Evolutionary conservation across 53 echinoderm and acorn worm species (phyloP), one percentile per base, ranked within the genome.

Genomic region (Astropecten irregularis): DNA sequence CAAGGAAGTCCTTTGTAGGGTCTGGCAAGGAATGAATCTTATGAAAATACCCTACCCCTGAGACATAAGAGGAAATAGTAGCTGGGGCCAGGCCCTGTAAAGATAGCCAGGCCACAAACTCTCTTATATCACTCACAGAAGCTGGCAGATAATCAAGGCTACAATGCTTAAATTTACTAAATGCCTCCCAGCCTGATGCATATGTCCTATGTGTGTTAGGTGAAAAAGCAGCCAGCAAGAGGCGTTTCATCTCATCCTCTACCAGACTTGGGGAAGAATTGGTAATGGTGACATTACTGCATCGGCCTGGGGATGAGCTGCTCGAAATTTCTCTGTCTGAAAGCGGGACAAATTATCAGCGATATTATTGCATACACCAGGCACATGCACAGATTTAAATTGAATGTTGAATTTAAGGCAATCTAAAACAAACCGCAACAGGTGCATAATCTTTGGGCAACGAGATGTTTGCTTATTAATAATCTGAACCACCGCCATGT

Each of bases 391-490:
- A 7, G 73, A 29, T 8, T 51, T 50, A 72, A 72, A 72, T 3
- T 46, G 37, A 21, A 85, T 73, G 37, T 85, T 86, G 33, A 35
- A 39, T 3, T 18, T 23, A 15, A 86, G 35, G 28, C 86, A 74
- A 1, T 44, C 26, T 15, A 86, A 4, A 7, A 86, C 86, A 25
- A 86, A 47, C 10, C 86, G 74, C 49, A 74, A 36, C n/a, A 86
- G 48, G 14, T 49, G 42, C 82, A 87, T 56, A 14, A 88, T 70
- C 3, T 20, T 19, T 0, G 48, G 49, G 37, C 72, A 81, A 56
- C 56, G 69, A 16, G 82, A 70, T 11, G 88, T 62, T 49, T 82
- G 71, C 71, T 66, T 47, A 49, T 88, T 88, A 49, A 88, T 62
- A 8, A 88, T 49, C 10, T 46, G 25, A 21, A 88, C 88, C 4